These are phyloP conservation scores for Zygaena filipendulae DNA, from an alignment of 2,888 invertebrate genomes.

Conservation along the genomic window DNA sequence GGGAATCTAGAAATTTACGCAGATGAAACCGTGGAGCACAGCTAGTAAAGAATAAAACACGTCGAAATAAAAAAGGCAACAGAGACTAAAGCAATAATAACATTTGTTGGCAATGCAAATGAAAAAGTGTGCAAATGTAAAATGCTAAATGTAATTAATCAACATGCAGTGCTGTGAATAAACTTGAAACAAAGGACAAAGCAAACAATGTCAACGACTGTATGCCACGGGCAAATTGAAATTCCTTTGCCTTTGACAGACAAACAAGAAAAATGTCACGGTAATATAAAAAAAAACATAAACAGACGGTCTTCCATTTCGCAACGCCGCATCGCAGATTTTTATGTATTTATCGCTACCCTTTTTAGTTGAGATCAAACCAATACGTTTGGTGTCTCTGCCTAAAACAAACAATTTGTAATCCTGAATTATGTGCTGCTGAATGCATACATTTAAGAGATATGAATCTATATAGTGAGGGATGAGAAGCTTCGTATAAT, in stretches of 20 bases:
- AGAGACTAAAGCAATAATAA: no score
- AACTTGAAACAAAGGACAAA: conserved; percentile 33
- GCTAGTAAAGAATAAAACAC: no score
- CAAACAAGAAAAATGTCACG: conserved; percentile 44
- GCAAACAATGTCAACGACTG: conserved; percentile 38
- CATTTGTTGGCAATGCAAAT: no score
- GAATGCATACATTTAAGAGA: conserved; percentile 68
- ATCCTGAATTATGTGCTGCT: conserved; percentile 66
- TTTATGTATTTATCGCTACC: conserved; percentile 58
- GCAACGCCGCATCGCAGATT: conserved; percentile 49
- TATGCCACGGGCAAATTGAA: conserved; percentile 40
- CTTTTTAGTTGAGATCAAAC: conserved; percentile 62
- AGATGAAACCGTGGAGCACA: no score
- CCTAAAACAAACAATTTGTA: conserved; percentile 70
- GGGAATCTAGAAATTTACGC: no score
- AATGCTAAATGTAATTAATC: no score
- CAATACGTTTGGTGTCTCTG: conserved; percentile 60
- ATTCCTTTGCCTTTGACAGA: conserved; percentile 42
- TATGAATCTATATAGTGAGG: conserved; percentile 59
- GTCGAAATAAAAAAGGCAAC: no score
- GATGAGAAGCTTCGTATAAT: conserved; percentile 25
- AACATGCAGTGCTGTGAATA: conserved; percentile 24
- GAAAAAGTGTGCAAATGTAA: no score
- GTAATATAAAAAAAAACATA: no score
- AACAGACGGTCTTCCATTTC: conserved; percentile 33